A percentile compares a stretch with the other conserved stretches of the same genome.
phyloP scores from a whole-genome alignment of 2,797 vertebrate genomes.

The Myotis planiceps region DNA sequence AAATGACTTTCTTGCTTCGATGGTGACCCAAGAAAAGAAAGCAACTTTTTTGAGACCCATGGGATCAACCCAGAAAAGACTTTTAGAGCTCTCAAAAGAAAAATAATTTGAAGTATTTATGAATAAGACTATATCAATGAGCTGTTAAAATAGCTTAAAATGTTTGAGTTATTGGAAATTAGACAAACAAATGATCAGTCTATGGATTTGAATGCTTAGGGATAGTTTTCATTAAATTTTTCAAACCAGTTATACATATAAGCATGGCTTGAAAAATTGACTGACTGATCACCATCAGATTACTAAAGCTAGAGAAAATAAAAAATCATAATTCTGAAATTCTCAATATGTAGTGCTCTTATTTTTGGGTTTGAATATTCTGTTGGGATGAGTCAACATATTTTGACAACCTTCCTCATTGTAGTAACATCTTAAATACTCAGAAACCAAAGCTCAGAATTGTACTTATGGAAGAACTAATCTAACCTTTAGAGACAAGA shows the following conservation, averaged over 20 bases:
- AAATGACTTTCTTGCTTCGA: slow-evolving; percentile 70
- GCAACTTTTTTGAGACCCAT: slow-evolving; percentile 52
- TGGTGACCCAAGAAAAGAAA: slow-evolving; percentile 63
- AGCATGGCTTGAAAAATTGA: not conserved
- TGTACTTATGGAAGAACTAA: not conserved
- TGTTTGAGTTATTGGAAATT: not conserved
- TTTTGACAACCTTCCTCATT: slow-evolving; percentile 3
- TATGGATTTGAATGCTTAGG: not conserved
- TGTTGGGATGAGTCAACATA: not conserved
- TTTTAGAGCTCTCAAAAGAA: slow-evolving; percentile 26
- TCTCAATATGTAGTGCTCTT: not conserved
- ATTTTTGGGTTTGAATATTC: not conserved
- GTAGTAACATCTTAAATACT: not conserved
- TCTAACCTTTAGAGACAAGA: not conserved
- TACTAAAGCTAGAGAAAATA: slow-evolving; percentile 11
- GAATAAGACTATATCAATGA: not conserved
- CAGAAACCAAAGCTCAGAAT: not conserved
- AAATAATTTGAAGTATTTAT: slow-evolving; percentile 40
- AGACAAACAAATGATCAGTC: not conserved
- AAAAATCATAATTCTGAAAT: not conserved
- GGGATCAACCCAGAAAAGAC: slow-evolving; percentile 17
- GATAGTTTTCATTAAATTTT: not conserved
- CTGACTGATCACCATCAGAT: not conserved
- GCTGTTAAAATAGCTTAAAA: not conserved
- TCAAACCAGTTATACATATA: not conserved